A percentile compares a stretch with the other conserved stretches of the same genome.
phyloP scores from a whole-genome alignment of 2,888 invertebrate species.

The Leucophenga montana region DNA sequence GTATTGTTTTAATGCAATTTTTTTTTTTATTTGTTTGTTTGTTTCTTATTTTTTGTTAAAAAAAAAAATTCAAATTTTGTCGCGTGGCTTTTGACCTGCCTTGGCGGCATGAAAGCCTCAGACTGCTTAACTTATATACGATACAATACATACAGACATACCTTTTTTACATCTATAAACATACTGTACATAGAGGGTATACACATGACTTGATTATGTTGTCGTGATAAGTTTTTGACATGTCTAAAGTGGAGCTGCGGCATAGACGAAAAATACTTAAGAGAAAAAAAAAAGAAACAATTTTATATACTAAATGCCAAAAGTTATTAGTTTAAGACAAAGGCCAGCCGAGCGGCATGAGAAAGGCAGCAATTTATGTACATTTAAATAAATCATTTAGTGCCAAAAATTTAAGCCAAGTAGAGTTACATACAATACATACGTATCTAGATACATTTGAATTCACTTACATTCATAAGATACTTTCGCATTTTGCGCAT shows the following conservation, averaged over 20 bases:
- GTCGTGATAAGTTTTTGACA: slow-evolving; percentile 29
- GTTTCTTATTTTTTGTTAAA: neutral
- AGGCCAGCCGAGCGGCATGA: slow-evolving; percentile 44
- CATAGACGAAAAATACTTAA: neutral
- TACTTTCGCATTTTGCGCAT: neutral
- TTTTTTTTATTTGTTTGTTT: neutral
- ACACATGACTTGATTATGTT: slow-evolving; percentile 29
- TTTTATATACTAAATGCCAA: slow-evolving; percentile 51
- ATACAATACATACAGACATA: neutral
- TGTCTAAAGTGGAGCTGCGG: slow-evolving; percentile 27
- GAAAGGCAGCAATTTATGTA: neutral
- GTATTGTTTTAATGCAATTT: too few species aligned
- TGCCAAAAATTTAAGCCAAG: too few species aligned
- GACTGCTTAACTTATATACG: neutral
- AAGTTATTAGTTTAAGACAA: slow-evolving; percentile 62
- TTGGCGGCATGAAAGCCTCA: neutral
- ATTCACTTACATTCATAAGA: neutral
- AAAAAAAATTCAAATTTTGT: slow-evolving; percentile 22
- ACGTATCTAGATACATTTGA: neutral
- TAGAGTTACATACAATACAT: neutral
- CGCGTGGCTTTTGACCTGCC: slow-evolving; percentile 26
- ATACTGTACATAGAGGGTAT: neutral
- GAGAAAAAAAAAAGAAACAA: neutral
- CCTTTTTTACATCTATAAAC: neutral
- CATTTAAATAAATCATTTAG: too few species aligned